Evolutionary conservation across 2,888 invertebrate genomes (phyloP).

Genomic region (Sthenelais limicola): DNA sequence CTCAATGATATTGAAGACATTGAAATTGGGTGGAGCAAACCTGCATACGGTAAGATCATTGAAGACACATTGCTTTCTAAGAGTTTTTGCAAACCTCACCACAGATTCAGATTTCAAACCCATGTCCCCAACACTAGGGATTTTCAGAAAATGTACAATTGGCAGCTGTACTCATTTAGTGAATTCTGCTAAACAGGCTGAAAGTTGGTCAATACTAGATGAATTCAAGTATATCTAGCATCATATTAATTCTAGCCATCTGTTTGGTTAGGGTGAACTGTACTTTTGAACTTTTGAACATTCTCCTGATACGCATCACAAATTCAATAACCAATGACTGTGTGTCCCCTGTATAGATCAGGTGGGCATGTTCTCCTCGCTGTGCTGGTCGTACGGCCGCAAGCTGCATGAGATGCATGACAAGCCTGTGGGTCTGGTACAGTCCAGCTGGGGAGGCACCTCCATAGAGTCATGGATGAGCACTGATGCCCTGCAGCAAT

Average conservation of each 20-base stretch:
- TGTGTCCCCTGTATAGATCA: slow-evolving; percentile 43
- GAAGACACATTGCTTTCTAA: background rate
- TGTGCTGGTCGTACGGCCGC: slow-evolving; percentile 68
- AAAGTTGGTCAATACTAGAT: no score
- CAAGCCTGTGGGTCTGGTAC: slow-evolving; percentile 64
- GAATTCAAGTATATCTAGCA: no score
- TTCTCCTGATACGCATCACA: no score
- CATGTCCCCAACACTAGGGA: no score
- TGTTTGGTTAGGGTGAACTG: no score
- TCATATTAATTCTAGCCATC: no score
- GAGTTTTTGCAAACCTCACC: background rate
- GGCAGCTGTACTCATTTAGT: no score
- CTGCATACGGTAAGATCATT: background rate
- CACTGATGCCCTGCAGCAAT: slow-evolving; percentile 24
- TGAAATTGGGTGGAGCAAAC: background rate
- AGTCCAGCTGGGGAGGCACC: slow-evolving; percentile 42
- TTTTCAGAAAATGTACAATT: no score
- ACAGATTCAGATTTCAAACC: no score
- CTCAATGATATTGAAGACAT: background rate
- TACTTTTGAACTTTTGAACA: no score
- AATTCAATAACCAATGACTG: no score
- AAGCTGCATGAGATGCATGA: slow-evolving; percentile 56
- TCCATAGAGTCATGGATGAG: slow-evolving; percentile 44
- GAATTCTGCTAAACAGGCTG: no score
- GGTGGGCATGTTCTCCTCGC: slow-evolving; percentile 59